Evolutionary conservation across 2,113 vertebrate genomes (phyloP).

Genomic region (Actinemys pallida): DNA sequence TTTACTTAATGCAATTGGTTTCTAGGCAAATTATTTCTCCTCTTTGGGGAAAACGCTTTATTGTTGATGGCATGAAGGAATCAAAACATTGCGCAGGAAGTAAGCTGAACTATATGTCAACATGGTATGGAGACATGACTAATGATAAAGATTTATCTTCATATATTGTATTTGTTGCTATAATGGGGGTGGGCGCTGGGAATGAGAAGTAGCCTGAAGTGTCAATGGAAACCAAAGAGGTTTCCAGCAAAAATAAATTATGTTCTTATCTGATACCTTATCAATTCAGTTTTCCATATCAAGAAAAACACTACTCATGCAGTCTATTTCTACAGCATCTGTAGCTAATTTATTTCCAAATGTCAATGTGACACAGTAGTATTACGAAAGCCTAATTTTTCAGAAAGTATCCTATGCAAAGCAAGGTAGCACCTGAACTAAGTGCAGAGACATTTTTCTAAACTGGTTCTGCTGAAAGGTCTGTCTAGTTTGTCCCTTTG

Average conservation of each 20-base stretch:
- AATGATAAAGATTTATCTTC: background rate
- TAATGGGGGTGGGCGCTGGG: background rate
- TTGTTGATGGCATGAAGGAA: background rate
- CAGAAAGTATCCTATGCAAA: background rate
- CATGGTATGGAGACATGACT: background rate
- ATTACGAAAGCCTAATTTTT: background rate
- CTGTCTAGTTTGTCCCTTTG: background rate
- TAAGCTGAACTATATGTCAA: background rate
- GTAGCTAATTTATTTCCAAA: conserved; percentile 25
- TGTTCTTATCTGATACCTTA: background rate
- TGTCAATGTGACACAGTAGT: background rate
- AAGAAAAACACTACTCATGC: background rate
- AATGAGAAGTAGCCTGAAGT: background rate
- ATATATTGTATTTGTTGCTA: background rate
- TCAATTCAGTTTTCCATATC: conserved; percentile 22
- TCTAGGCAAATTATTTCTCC: background rate
- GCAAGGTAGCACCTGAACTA: background rate
- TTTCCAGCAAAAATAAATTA: background rate
- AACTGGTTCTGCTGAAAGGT: background rate
- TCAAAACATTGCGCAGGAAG: background rate
- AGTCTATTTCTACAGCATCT: background rate
- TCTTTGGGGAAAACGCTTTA: background rate
- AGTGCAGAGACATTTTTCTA: background rate
- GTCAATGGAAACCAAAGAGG: background rate
- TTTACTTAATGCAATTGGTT: background rate